Evolutionary conservation across 2,113 vertebrate genomes (phyloP).

Genomic region (Nannospalax galili): DNA sequence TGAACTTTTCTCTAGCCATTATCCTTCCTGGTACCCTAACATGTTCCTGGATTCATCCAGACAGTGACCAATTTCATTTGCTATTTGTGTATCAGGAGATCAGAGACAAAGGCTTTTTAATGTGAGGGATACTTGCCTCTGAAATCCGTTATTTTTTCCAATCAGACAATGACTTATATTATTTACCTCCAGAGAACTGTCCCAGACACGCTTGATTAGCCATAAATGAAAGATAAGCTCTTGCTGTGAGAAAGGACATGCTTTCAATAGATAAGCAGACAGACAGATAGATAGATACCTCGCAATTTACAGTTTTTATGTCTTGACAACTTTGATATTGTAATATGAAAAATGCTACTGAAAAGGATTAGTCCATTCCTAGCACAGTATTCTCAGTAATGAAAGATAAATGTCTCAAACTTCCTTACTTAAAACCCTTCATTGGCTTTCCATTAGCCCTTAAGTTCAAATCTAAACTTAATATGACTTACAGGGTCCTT

Average conservation of each 20-base stretch:
- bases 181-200: constrained; percentile 75
- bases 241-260: constrained; percentile 78
- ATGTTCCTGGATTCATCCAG: constrained; percentile 67
- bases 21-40: constrained; percentile 66
- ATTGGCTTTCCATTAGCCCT: constrained; percentile 60
- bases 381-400: constrained; percentile 73
- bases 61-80: constrained; percentile 76
- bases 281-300: constrained; percentile 77
- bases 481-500: constrained; percentile 35
- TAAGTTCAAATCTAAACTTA: constrained; percentile 50
- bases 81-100: constrained; percentile 75
- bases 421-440: constrained; percentile 60
- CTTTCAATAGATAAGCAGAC: constrained; percentile 77
- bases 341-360: constrained; percentile 77
- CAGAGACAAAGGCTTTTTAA: constrained; percentile 77
- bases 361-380: constrained; percentile 44
- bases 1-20: constrained; percentile 59
- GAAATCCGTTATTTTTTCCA: constrained; percentile 71
- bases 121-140: constrained; percentile 76
- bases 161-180: constrained; percentile 76
- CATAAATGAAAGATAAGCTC: constrained; percentile 79
- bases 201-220: constrained; percentile 80
- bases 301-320: constrained; percentile 78
- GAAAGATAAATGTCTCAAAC: constrained; percentile 70
- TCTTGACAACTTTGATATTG: constrained; percentile 74